Conservation (phyloP, 2,888 invertebrate species). For the Lasiommata megera region DNA sequence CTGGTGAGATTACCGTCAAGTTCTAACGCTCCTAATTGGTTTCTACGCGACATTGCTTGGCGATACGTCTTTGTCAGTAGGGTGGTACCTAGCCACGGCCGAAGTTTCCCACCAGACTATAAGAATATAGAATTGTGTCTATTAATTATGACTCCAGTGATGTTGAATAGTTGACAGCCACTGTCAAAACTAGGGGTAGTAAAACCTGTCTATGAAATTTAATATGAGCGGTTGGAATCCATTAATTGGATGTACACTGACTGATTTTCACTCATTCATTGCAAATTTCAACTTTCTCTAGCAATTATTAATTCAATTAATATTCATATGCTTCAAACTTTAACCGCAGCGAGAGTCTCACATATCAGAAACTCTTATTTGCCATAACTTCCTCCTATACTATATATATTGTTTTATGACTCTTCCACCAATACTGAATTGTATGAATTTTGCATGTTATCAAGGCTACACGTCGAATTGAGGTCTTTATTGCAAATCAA, state of each 20-base stretch:
- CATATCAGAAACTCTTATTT: slow-evolving; percentile 25
- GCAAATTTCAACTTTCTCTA: slow-evolving; percentile 20
- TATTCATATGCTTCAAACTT: slow-evolving; percentile 31
- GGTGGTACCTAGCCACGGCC: too few species aligned
- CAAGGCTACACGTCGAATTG: not conserved
- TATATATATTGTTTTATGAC: slow-evolving; percentile 40
- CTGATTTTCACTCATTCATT: slow-evolving; percentile 8
- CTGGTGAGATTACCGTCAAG: too few species aligned
- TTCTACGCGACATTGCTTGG: too few species aligned
- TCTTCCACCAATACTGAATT: slow-evolving; percentile 38
- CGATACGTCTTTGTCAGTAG: too few species aligned
- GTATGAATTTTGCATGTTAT: not conserved
- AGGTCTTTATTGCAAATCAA: not conserved
- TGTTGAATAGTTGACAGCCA: too few species aligned
- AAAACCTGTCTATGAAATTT: too few species aligned
- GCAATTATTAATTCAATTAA: slow-evolving; percentile 31
- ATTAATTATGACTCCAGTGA: too few species aligned
- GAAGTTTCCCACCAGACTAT: too few species aligned
- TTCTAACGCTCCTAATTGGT: too few species aligned
- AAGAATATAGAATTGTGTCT: too few species aligned
- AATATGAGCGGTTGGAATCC: not conserved
- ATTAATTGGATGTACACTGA: slow-evolving; percentile 17
- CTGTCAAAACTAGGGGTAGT: too few species aligned
- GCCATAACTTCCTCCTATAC: slow-evolving; percentile 32
- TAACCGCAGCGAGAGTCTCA: slow-evolving; percentile 25